These are phyloP conservation scores for Sitobion miscanthi DNA, from an alignment of 1,140 invertebrate species.

Conservation along the genomic window DNA sequence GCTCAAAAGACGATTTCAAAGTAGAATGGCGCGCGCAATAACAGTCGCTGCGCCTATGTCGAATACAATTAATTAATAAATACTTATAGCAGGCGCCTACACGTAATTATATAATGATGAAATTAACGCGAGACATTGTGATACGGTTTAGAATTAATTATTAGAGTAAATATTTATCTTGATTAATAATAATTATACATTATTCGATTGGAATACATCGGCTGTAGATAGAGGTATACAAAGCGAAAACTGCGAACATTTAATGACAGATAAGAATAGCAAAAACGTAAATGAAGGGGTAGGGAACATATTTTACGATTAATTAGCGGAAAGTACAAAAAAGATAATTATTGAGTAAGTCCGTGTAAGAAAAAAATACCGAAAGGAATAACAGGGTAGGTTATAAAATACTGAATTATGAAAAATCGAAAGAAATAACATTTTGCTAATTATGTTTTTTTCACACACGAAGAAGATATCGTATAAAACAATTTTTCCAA, in stretches of 20 bases:
- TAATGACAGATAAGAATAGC: background rate
- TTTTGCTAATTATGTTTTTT: background rate
- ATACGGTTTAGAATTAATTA: background rate
- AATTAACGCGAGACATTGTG: background rate
- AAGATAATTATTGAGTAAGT: background rate
- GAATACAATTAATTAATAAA: background rate
- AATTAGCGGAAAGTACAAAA: background rate
- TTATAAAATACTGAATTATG: background rate
- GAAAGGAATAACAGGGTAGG: background rate
- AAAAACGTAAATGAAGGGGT: background rate
- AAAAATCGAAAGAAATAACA: background rate
- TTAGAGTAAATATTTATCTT: background rate
- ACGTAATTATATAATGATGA: background rate
- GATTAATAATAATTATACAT: background rate
- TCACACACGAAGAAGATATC: background rate
- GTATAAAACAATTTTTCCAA: background rate
- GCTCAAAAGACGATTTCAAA: slow-evolving; percentile 1
- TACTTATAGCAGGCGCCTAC: background rate
- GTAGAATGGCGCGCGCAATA: background rate
- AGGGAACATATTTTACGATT: background rate
- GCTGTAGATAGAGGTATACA: too few species aligned
- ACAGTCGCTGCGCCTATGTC: background rate
- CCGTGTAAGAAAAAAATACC: background rate
- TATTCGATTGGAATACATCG: background rate
- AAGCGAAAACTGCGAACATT: background rate